Evolutionary conservation across 2,888 invertebrate genomes (phyloP).

Genomic region (Tinea pellionella): DNA sequence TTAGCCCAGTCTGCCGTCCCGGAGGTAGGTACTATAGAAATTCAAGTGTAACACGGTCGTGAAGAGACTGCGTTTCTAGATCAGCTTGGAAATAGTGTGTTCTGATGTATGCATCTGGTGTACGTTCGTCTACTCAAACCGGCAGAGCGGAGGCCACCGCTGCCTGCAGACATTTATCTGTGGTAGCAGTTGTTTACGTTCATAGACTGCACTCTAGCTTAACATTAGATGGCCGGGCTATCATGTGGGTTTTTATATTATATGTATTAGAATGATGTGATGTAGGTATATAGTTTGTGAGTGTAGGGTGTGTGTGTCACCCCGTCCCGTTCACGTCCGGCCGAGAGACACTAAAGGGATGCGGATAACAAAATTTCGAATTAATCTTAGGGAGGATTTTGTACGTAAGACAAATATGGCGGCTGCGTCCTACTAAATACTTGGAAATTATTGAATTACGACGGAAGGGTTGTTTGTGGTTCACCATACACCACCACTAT

Average conservation of each 20-base stretch:
- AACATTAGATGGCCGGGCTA: too few species aligned
- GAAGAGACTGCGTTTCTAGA: too few species aligned
- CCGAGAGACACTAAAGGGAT: constrained; percentile 24
- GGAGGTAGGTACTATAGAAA: too few species aligned
- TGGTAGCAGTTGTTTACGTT: too few species aligned
- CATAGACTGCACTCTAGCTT: too few species aligned
- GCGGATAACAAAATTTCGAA: constrained; percentile 50
- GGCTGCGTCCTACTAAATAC: constrained; percentile 47
- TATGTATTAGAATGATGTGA: not conserved
- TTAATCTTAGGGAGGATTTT: constrained; percentile 59
- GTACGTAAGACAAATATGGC: constrained; percentile 60
- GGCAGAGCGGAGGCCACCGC: too few species aligned
- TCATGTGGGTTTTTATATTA: not conserved
- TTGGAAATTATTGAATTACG: constrained; percentile 61
- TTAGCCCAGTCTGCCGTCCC: too few species aligned
- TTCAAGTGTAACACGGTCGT: too few species aligned
- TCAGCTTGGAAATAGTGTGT: too few species aligned
- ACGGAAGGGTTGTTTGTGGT: constrained; percentile 19
- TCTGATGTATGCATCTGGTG: too few species aligned
- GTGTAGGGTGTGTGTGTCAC: not conserved
- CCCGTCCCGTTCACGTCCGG: constrained; percentile 2
- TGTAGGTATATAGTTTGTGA: not conserved
- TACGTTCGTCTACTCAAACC: too few species aligned
- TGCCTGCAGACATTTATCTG: too few species aligned
- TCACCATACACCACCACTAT: not conserved